Conservation (phyloP, 2,888 invertebrate genomes). For the Polyommatus icarus region DNA sequence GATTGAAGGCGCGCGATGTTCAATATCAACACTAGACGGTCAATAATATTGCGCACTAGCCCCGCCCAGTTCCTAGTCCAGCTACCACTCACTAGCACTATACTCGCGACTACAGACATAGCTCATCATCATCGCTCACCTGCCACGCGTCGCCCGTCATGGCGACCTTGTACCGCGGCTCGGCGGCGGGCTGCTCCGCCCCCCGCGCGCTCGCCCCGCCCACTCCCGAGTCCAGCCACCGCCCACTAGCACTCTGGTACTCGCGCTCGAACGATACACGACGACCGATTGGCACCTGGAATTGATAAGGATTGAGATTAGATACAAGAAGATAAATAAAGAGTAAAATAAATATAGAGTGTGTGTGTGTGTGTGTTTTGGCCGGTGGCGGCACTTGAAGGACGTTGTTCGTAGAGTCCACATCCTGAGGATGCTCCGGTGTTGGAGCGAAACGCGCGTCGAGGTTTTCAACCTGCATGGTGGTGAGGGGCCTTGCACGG, state of each 20-base stretch:
- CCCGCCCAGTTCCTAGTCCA: slow-evolving; percentile 36
- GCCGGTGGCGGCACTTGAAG: too few species aligned
- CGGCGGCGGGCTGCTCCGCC: slow-evolving; percentile 31
- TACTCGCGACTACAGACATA: slow-evolving; percentile 39
- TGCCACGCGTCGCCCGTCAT: slow-evolving; percentile 71
- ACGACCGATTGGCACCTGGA: slow-evolving; percentile 58
- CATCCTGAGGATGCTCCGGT: too few species aligned
- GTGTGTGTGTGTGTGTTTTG: too few species aligned
- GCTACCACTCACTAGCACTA: slow-evolving; percentile 55
- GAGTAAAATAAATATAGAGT: too few species aligned
- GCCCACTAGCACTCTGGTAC: slow-evolving; percentile 57
- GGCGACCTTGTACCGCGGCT: slow-evolving; percentile 61
- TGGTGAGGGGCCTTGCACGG: too few species aligned
- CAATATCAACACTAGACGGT: too few species aligned
- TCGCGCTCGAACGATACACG: slow-evolving; percentile 49
- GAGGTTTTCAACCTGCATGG: too few species aligned
- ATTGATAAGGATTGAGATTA: not conserved
- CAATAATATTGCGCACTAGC: slow-evolving; percentile 29
- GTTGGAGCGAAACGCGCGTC: too few species aligned
- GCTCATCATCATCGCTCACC: slow-evolving; percentile 45
- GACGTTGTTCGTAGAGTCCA: too few species aligned
- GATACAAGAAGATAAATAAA: too few species aligned
- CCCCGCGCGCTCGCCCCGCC: slow-evolving; percentile 42
- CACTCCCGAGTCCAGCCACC: slow-evolving; percentile 43
- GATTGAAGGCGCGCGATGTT: too few species aligned